Evolutionary conservation across 2,888 invertebrate species (phyloP), one percentile per base, ranked within the genome.

Genomic region (Aphidius colemani): DNA sequence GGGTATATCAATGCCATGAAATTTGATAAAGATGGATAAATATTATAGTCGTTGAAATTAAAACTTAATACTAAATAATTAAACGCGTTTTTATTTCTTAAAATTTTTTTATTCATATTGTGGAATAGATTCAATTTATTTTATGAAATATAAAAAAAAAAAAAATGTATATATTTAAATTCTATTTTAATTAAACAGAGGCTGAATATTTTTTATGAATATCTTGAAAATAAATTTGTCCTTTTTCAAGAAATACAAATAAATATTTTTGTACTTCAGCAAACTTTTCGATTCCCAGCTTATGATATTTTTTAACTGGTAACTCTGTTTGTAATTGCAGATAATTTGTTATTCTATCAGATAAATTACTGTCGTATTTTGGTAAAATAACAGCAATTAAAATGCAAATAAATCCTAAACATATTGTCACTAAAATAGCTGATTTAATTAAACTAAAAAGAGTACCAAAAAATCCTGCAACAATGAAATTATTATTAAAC

Each of bases 251-350:
- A 64, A 70, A 71, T 55, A 68, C 50, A 8, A 64, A 51, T 6
- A 67, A 59, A 41, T 71, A 67, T 18, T 69, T 61, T 9, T 72
- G 58, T 30, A 72, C 59, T 6, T 53, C 57, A 58, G 73, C 67
- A 39, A 71, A 51, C 13, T 70, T 63, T 64, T 66, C 58, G 40
- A 71, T 68, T 30, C 73, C 69, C 7, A 71, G 63, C 61, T 72
- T 66, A 46, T 75, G 75, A 66, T 78, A 76, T 60, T 66, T 55
- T 43, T 71, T 74, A n/a, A 79, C 50, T 30, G 74, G 73, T 50
- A 78, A 50, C 49, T 77, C 75, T 2, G 74, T 74, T 40, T 70
- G 69, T 1, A 43, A 59, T 68, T 80, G 74, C 39, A 77, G 53
- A 50, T 75, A 75, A 41, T 68, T 67, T 8, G 74, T 63, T 39